Evolutionary conservation across 2,113 vertebrate species (phyloP).

Genomic region (Hucho hucho): DNA sequence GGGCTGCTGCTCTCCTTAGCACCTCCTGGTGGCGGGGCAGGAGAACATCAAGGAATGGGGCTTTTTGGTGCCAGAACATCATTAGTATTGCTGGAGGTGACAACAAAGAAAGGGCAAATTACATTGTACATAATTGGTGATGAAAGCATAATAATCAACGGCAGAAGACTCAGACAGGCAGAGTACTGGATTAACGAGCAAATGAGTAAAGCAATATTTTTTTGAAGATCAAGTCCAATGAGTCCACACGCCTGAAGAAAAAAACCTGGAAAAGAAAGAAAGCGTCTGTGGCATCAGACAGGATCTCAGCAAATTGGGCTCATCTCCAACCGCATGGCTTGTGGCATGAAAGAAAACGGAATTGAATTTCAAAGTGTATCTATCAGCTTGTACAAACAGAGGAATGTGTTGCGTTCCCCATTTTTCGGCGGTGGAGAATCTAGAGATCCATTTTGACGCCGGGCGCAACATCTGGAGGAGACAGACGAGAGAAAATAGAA

Average conservation of each 20-base stretch:
- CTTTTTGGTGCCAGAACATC: background rate
- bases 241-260: conserved; percentile 34
- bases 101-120: no score
- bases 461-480: conserved; percentile 69
- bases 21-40: conserved; percentile 69
- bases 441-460: conserved; percentile 62
- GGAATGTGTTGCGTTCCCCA: conserved; percentile 58
- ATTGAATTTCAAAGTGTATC: conserved; percentile 67
- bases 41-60: conserved; percentile 37
- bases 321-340: conserved; percentile 51
- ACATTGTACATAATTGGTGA: no score
- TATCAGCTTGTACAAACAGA: conserved; percentile 69
- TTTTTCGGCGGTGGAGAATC: conserved; percentile 25
- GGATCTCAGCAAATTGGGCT: conserved; percentile 46
- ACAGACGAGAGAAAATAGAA: conserved; percentile 62
- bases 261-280: background rate
- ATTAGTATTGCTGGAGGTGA: background rate
- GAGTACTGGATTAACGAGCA: conserved; percentile 24
- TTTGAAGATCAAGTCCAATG: conserved; percentile 39
- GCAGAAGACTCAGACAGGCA: conserved; percentile 2
- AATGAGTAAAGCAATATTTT: background rate
- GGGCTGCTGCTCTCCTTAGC: conserved; percentile 53
- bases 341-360: conserved; percentile 37
- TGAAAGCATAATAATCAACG: conserved; percentile 29
- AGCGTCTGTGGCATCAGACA: conserved; percentile 20